A percentile compares a stretch with the other conserved stretches of the same genome.
Evolutionary conservation across 2,113 vertebrate genomes (phyloP).

Genomic region (Otocyon megalotis): DNA sequence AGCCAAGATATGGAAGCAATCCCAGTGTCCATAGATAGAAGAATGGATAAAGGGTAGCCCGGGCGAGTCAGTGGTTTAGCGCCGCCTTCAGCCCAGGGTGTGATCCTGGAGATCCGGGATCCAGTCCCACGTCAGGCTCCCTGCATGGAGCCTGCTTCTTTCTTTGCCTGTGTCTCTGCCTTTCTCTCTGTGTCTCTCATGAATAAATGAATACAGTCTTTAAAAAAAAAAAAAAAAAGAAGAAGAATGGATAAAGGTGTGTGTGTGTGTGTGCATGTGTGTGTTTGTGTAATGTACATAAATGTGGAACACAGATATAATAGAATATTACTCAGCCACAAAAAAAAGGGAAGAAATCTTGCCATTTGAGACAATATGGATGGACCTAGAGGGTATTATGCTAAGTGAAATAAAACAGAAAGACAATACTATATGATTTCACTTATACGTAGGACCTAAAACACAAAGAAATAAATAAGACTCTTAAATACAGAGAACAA

Average conservation of each 20-base stretch:
- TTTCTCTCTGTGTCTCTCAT: no score
- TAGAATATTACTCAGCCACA: not conserved
- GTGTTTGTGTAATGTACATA: not conserved
- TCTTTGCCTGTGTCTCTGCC: no score
- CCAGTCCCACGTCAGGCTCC: no score
- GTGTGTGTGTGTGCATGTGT: not conserved
- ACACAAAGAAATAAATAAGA: not conserved
- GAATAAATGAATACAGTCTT: no score
- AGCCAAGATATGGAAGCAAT: not conserved
- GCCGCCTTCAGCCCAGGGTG: no score
- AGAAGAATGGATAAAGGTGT: not conserved
- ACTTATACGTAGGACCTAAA: not conserved
- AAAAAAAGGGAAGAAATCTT: not conserved
- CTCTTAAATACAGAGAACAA: not conserved
- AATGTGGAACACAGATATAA: not conserved
- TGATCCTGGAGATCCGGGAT: no score
- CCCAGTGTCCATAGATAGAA: not conserved
- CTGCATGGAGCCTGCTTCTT: no score
- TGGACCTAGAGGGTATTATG: not conserved
- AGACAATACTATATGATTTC: not conserved
- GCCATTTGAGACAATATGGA: not conserved
- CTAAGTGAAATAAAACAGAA: not conserved
- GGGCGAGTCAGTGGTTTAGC: no score
- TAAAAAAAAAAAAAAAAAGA: no score
- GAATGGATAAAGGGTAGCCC: no score